Conservation (phyloP, 2,888 invertebrate genomes). For the Capitulum mitella region DNA sequence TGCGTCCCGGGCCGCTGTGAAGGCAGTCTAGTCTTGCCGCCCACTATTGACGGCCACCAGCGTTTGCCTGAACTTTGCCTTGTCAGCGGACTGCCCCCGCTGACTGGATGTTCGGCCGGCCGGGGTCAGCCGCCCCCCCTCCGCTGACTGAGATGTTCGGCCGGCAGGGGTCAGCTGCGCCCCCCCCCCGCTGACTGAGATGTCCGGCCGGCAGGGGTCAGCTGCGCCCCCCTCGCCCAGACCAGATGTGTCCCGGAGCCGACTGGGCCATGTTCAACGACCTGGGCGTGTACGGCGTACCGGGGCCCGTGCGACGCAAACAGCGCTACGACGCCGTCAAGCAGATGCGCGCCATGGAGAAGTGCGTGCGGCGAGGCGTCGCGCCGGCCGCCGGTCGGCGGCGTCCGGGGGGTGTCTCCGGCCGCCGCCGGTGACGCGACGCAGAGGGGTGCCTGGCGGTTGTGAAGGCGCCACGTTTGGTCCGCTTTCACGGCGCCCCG, state of each 20-base stretch:
- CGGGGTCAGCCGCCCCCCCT: not conserved
- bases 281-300: constrained; percentile 61
- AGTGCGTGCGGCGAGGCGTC: constrained; percentile 39
- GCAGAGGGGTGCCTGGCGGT: not conserved
- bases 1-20: too few relatives aligned
- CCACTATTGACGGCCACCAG: too few relatives aligned
- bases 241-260: constrained; percentile 56
- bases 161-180: too few relatives aligned
- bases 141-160: too few relatives aligned
- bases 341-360: constrained; percentile 62
- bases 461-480: too few relatives aligned
- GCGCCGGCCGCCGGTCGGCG: not conserved
- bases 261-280: constrained; percentile 62
- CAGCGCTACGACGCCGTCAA: constrained; percentile 56
- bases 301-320: constrained; percentile 55
- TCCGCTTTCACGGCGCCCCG: too few relatives aligned
- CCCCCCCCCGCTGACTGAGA: not conserved
- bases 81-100: too few relatives aligned
- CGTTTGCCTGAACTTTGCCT: too few relatives aligned
- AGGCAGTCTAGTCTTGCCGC: too few relatives aligned
- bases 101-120: too few relatives aligned
- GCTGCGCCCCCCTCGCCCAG: constrained; percentile 50
- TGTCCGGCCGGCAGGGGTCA: constrained; percentile 48
- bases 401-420: too few relatives aligned
- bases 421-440: not conserved